Conservation (phyloP, 2,113 vertebrate species). For the Sphyrna mokarran region DNA sequence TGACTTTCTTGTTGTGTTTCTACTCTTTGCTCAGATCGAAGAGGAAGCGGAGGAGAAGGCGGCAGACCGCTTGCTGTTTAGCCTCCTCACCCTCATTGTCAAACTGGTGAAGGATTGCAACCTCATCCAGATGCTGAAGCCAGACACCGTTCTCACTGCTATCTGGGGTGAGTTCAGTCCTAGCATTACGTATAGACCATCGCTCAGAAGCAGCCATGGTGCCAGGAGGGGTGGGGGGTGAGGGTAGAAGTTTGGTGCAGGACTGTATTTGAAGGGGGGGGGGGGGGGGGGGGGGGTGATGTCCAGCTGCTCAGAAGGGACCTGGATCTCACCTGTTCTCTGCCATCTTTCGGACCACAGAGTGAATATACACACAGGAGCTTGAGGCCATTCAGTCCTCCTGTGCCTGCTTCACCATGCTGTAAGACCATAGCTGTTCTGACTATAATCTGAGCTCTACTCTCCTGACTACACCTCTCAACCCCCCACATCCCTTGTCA, state of each 20-base stretch:
- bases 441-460: no score
- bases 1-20: not conserved
- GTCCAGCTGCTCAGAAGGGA: not conserved
- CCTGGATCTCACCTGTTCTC: not conserved
- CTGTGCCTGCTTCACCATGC: no score
- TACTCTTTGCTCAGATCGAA: conserved; percentile 59
- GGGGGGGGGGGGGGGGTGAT: not conserved
- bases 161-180: conserved; percentile 74
- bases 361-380: no score
- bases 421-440: no score
- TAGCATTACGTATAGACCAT: no score
- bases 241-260: not conserved
- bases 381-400: no score
- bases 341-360: not conserved
- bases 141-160: conserved; percentile 54
- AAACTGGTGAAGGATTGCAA: conserved; percentile 80
- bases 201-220: not conserved
- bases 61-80: conserved; percentile 78
- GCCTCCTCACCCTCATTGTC: conserved; percentile 72
- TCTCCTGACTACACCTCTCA: no score
- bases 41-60: conserved; percentile 81
- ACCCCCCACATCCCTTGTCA: no score
- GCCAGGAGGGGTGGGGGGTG: no score
- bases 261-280: not conserved
- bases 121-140: conserved; percentile 64